Evolutionary conservation across 2,797 vertebrate species (phyloP).

Genomic region (Falco columbarius): DNA sequence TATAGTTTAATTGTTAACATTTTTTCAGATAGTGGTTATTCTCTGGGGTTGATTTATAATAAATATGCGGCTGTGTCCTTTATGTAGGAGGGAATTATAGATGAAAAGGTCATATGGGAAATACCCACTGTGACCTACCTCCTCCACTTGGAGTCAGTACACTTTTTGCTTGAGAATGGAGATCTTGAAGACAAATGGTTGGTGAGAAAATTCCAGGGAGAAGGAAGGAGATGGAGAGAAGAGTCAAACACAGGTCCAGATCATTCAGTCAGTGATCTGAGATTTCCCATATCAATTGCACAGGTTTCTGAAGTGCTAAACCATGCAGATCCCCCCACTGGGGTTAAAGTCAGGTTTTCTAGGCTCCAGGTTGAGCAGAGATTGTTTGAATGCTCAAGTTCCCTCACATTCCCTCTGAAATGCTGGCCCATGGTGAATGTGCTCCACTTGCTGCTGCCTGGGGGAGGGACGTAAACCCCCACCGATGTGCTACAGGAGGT

Average conservation of each 20-base stretch:
- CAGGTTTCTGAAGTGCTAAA: neutral
- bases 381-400: neutral
- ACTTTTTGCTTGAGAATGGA: neutral
- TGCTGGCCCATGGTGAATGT: neutral
- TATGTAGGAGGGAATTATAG: neutral
- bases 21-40: constrained; percentile 45
- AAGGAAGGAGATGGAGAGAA: neutral
- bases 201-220: neutral
- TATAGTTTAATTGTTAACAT: constrained; percentile 56
- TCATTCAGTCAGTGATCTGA: neutral
- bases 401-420: neutral
- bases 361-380: neutral
- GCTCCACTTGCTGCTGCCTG: neutral
- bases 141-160: neutral
- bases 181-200: neutral
- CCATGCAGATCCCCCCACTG: rapidly evolving
- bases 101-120: neutral
- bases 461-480: neutral
- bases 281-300: neutral
- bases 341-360: neutral
- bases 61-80: constrained; percentile 19
- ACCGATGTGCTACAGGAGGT: rapidly evolving
- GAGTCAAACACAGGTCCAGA: neutral
- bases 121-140: neutral
- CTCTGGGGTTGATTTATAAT: constrained; percentile 9